These are phyloP conservation scores for Drosophila malerkotliana DNA, from an alignment of 1,140 invertebrate genomes.

Conservation along the genomic window DNA sequence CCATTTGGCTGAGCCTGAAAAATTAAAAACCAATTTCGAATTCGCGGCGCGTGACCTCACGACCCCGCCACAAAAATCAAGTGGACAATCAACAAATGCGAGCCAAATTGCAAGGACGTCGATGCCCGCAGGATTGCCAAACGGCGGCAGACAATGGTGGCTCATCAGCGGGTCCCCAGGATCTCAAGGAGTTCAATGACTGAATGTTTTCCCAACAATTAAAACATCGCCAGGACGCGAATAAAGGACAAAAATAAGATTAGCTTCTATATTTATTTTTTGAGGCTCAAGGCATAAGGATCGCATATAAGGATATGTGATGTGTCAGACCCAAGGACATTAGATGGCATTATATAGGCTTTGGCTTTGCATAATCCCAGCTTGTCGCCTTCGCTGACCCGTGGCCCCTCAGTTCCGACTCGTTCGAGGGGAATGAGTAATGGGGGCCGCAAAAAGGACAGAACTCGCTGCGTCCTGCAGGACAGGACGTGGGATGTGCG, in stretches of 20 bases:
- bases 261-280: not conserved
- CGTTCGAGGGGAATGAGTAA: slow-evolving; percentile 4
- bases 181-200: not conserved
- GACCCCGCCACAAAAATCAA: slow-evolving; percentile 9
- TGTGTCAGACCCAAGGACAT: slow-evolving; percentile 46
- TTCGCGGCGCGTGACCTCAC: slow-evolving; percentile 1
- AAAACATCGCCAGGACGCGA: not conserved
- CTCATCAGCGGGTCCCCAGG: slow-evolving; percentile 19
- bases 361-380: slow-evolving; percentile 63
- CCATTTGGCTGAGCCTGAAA: slow-evolving; percentile 10
- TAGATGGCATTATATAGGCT: slow-evolving; percentile 64
- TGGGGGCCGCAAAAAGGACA: slow-evolving; percentile 13
- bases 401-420: slow-evolving; percentile 12
- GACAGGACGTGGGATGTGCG: slow-evolving; percentile 11
- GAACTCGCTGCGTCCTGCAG: not conserved
- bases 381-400: slow-evolving; percentile 28
- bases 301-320: slow-evolving; percentile 22
- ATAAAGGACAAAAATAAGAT: not conserved
- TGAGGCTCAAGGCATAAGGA: not conserved
- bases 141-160: slow-evolving; percentile 22
- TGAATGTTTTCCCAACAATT: slow-evolving; percentile 4
- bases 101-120: slow-evolving; percentile 33
- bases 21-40: slow-evolving; percentile 38
- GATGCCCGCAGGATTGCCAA: slow-evolving; percentile 9
- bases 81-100: slow-evolving; percentile 47